Base-by-base conservation (phyloP, 2,797 vertebrate genomes). In the Tadarida brasiliensis region DNA sequence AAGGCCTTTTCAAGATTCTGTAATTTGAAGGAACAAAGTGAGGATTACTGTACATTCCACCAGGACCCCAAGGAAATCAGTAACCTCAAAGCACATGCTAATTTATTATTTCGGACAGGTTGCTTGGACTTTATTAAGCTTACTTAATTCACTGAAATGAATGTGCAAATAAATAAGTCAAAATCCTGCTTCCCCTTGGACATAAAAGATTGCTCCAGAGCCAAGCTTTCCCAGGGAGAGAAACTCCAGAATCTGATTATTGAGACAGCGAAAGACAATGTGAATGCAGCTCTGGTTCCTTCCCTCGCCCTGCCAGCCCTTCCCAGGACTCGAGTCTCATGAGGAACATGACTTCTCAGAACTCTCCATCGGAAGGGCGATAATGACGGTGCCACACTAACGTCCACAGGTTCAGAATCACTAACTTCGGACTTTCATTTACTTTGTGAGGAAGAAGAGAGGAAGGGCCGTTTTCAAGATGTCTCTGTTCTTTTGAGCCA, bases 241-340 rank as follows among this genome's bases (percentile, higher is more conserved):
- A 97, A 98, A 97, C 96, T 95, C 91, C 78, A 1, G 17, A 97
- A 76, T 92, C 77, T 97, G 92, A 97, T 96, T 74, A 95, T 71
- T 94, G 68, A 0, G 49, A 78, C 33, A 80, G 81, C 19, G 70
- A 85, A 61, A 56, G n/a, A 85, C 92, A 94, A 94, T 63, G 57
- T 67, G 14, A 51, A 47, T 4, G n/a, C 5, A 44, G 82, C 5
- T 49, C 74, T 63, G 28, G 11, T 70, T 91, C 11, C 51, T 22
- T 70, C 2, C 16, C 19, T 2, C 1, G 16, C 14, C 35, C 20
- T 81, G 10, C 14, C 24, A 22, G 56, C 11, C 14, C 0, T 11
- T 83, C 74, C 87, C 47, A 44, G 88, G 96, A 91, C 20, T 54
- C 90, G 63, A 91, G 87, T 19, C 78, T 96, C 90, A 61, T 80